A percentile compares a stretch with the other conserved stretches of the same genome.
phyloP scores from a whole-genome alignment of 1,140 invertebrate species.

The Chelonus insularis region DNA sequence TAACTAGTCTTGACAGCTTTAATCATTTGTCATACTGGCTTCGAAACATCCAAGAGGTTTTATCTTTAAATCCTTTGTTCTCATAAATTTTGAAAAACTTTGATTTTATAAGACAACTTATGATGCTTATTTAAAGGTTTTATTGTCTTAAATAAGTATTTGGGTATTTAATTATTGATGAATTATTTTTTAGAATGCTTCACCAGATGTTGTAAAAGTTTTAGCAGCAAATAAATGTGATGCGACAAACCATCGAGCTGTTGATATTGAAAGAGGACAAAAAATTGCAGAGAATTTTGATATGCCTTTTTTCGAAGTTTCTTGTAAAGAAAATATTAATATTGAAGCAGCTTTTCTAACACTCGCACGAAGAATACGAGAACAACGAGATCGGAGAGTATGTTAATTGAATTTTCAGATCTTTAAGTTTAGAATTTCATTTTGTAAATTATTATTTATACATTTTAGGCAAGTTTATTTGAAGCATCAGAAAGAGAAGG shows the following conservation, averaged over 20 bases:
- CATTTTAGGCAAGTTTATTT: conserved; percentile 47
- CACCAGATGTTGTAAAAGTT: conserved; percentile 82
- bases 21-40: conserved; percentile 87
- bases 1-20: conserved; percentile 83
- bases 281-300: conserved; percentile 90
- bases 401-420: conserved; percentile 26
- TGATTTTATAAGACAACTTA: too few species aligned
- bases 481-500: conserved; percentile 48
- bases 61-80: conserved; percentile 5
- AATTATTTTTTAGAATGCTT: conserved; percentile 78
- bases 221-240: conserved; percentile 86
- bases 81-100: background rate
- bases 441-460: background rate
- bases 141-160: too few species aligned
- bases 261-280: conserved; percentile 76
- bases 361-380: conserved; percentile 78
- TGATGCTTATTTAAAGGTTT: too few species aligned
- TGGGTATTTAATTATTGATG: conserved; percentile 23
- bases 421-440: background rate
- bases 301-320: conserved; percentile 91
- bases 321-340: conserved; percentile 87
- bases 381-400: conserved; percentile 76
- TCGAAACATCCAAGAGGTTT: conserved; percentile 82
- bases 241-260: conserved; percentile 70
- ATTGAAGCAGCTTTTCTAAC: conserved; percentile 86